Base-by-base conservation (phyloP, 2,888 invertebrate species). In the Stenotaenia linearis region DNA sequence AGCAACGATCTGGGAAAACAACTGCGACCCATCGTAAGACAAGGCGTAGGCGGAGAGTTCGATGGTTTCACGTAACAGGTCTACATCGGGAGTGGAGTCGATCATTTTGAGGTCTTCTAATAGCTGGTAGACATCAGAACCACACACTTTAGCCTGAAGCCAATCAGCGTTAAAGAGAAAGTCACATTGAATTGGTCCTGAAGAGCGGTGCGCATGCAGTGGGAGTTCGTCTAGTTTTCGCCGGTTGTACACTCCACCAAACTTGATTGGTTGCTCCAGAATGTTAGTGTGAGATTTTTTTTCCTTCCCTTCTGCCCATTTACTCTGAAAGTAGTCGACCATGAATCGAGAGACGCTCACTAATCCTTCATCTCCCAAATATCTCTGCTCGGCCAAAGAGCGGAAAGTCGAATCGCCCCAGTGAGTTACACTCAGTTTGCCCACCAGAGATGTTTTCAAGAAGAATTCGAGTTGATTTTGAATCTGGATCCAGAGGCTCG, bases 201-300 rank as follows among this genome's bases (percentile, higher is more conserved):
- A 85, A 0, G 91, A 86, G 83, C 90, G 90, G 85, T 91, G 90
- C 85, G 91, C 90, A 84, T 94, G 93, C 87, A 90, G 93, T 75
- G 95, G 94, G 77, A 95, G 88, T 86, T 95, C 95, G 85, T 93
- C 92, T 81, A 94, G 89, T 87, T 92, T 93, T 84, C 95, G 89
- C 76, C 91, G 89, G 87, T 95, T 94, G 86, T 91, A 93, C 85
- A 93, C 92, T 86, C 78, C 35, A 10, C 50, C 50, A 23, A 30
- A 75, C 12, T 78, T 45, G 45, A 75, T 30, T 10, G 81, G 80
- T 56, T 82, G 81, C 45, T 78, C 80, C 21, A 81, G 45, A 12
- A 82, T 80, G 89, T 83, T 89, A 15, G 84, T 82, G n/a, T 83
- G 83, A 15, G 69, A 69, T 69, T 69, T 69, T 69, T 61, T 69